Evolutionary conservation across 1,140 invertebrate species (phyloP).

Genomic region (Drosophila funebris): DNA sequence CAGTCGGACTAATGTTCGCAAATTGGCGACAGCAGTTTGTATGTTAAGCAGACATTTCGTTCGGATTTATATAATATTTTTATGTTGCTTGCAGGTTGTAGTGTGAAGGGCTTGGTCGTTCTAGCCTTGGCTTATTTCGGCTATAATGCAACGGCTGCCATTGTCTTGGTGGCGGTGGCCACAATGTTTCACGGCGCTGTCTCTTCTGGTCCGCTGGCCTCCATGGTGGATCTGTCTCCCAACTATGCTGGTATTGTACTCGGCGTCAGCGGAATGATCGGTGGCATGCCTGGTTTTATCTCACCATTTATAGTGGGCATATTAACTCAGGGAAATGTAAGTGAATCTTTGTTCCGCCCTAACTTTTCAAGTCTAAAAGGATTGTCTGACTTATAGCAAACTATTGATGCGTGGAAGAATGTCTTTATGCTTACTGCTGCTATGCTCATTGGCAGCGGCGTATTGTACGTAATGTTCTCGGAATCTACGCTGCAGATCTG

Average conservation of each 20-base stretch:
- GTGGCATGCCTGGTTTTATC: slow-evolving; percentile 85
- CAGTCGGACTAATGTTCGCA: slow-evolving; percentile 87
- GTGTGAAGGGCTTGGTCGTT: slow-evolving; percentile 86
- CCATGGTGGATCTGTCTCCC: slow-evolving; percentile 88
- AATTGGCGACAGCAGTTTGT: slow-evolving; percentile 86
- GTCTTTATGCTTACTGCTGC: slow-evolving; percentile 86
- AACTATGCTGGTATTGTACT: slow-evolving; percentile 88
- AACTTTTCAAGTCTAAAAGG: neutral
- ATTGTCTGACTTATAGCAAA: slow-evolving; percentile 86
- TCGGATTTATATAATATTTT: neutral
- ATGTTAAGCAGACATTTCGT: slow-evolving; percentile 60
- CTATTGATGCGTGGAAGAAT: slow-evolving; percentile 87
- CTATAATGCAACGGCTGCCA: slow-evolving; percentile 86
- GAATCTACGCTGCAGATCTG: slow-evolving; percentile 87
- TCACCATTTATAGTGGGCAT: slow-evolving; percentile 86
- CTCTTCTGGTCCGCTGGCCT: slow-evolving; percentile 87
- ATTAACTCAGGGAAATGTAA: slow-evolving; percentile 87
- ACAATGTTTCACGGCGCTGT: slow-evolving; percentile 87
- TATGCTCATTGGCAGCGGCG: slow-evolving; percentile 85
- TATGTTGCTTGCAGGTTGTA: slow-evolving; percentile 75
- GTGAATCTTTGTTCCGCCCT: slow-evolving; percentile 8
- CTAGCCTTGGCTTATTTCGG: slow-evolving; percentile 87
- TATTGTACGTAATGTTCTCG: slow-evolving; percentile 86
- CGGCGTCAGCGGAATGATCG: slow-evolving; percentile 86
- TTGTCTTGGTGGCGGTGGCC: slow-evolving; percentile 86